Conservation (phyloP, 2,797 vertebrate genomes). For the Lutra lutra region DNA sequence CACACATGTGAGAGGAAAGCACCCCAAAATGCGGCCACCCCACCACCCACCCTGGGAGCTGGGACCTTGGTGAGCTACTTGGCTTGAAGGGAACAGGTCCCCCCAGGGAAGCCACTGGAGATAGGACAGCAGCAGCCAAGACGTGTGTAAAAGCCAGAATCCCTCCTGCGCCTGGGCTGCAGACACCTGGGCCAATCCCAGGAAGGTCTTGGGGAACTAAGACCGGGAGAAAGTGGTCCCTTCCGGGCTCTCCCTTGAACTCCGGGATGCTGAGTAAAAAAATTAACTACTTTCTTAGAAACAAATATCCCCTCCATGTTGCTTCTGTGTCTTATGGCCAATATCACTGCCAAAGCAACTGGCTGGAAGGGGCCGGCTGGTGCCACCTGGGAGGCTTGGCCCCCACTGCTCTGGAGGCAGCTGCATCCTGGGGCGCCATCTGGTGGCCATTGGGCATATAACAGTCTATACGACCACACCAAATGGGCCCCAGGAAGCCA, state of each 20-base stretch:
- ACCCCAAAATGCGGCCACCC: neutral
- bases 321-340: constrained; percentile 3
- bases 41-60: rapidly evolving
- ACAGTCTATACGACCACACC: rapidly evolving
- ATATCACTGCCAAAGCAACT: neutral
- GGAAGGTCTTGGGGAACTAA: neutral
- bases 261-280: neutral
- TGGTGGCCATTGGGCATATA: constrained; percentile 25
- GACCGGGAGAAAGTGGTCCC: neutral
- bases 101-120: neutral
- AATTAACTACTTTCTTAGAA: constrained; percentile 34
- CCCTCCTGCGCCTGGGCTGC: neutral
- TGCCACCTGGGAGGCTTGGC: neutral
- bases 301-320: neutral
- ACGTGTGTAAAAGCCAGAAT: neutral
- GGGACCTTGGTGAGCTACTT: neutral
- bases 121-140: neutral
- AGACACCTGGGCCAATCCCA: neutral
- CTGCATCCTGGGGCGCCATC: constrained; percentile 37
- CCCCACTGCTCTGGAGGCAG: rapidly evolving
- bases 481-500: neutral
- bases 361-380: rapidly evolving
- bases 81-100: neutral
- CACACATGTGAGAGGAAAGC: neutral
- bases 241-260: neutral